Evolutionary conservation across 2,888 invertebrate species (phyloP).

Genomic region (Euproctis similis): DNA sequence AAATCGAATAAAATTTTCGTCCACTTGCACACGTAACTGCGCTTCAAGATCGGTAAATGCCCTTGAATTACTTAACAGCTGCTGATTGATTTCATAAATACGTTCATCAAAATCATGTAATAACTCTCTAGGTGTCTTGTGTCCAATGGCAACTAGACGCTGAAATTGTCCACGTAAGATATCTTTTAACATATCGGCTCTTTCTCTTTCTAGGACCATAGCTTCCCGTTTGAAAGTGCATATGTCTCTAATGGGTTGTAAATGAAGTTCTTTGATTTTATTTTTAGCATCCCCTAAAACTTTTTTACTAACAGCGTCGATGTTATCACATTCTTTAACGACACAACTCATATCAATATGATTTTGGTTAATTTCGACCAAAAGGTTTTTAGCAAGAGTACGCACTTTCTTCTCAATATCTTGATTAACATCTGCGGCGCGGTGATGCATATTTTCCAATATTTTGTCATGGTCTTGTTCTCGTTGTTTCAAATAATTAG

Average conservation of each 20-base stretch:
- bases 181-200: slow-evolving; percentile 41
- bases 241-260: slow-evolving; percentile 31
- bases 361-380: slow-evolving; percentile 39
- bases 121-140: slow-evolving; percentile 42
- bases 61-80: slow-evolving; percentile 50
- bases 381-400: slow-evolving; percentile 36
- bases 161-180: slow-evolving; percentile 49
- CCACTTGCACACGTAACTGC: slow-evolving; percentile 39
- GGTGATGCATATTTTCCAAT: slow-evolving; percentile 27
- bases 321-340: slow-evolving; percentile 22
- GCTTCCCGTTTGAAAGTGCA: slow-evolving; percentile 41
- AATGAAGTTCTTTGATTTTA: slow-evolving; percentile 27
- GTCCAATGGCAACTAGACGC: slow-evolving; percentile 38
- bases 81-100: slow-evolving; percentile 56
- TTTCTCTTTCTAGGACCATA: slow-evolving; percentile 39
- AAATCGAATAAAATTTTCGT: slow-evolving; percentile 31
- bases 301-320: slow-evolving; percentile 15
- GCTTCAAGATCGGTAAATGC: slow-evolving; percentile 49
- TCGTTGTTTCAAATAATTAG: slow-evolving; percentile 43
- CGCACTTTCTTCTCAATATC: slow-evolving; percentile 40
- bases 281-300: slow-evolving; percentile 31
- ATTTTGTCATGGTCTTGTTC: slow-evolving; percentile 34
- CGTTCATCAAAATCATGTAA: slow-evolving; percentile 53
- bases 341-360: slow-evolving; percentile 39
- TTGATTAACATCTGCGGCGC: slow-evolving; percentile 33